These are phyloP conservation scores for Sturmia bella DNA, from an alignment of 2,888 invertebrate genomes.

Conservation along the genomic window DNA sequence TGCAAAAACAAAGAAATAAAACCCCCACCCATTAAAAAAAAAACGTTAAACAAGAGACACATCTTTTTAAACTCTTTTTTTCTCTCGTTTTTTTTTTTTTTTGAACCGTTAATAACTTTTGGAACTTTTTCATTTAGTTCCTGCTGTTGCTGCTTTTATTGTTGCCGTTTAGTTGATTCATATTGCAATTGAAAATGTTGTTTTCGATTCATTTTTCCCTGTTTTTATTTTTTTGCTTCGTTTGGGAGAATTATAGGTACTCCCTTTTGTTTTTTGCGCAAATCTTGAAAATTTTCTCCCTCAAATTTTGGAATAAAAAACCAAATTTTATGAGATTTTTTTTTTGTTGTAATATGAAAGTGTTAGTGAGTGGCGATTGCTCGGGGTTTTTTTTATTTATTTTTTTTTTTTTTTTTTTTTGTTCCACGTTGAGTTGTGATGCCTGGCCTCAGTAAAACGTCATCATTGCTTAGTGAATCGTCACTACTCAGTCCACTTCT, in stretches of 20 bases:
- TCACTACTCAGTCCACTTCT: constrained; percentile 54
- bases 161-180: constrained; percentile 33
- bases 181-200: constrained; percentile 41
- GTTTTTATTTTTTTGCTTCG: neutral
- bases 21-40: neutral
- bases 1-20: neutral
- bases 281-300: constrained; percentile 27
- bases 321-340: constrained; percentile 14
- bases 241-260: neutral
- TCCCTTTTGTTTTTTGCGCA: constrained; percentile 34
- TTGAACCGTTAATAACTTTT: constrained; percentile 32
- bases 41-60: neutral
- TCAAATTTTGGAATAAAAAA: constrained; percentile 13
- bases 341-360: neutral
- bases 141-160: neutral
- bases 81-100: constrained; percentile 25
- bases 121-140: neutral
- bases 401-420: neutral
- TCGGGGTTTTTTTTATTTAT: too few species aligned
- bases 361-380: constrained; percentile 26
- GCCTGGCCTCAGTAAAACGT: constrained; percentile 38
- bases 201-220: constrained; percentile 9
- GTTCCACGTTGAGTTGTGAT: neutral
- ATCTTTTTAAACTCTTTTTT: constrained; percentile 8
- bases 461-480: constrained; percentile 43